Conservation (phyloP, 2,888 invertebrate species). For the Blastobasis adustella region DNA sequence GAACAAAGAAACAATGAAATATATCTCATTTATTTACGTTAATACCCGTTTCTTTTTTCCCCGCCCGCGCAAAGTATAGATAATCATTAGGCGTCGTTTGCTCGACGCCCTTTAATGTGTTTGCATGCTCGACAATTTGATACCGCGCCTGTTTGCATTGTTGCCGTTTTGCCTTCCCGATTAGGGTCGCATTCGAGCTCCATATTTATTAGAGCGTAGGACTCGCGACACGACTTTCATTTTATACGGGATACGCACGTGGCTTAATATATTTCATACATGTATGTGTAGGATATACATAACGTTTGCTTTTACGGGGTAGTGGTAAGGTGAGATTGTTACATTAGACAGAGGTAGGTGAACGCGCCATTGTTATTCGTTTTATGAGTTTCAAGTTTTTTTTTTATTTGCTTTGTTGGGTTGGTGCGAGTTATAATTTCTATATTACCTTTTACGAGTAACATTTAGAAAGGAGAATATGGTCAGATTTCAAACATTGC, state of each 20-base stretch:
- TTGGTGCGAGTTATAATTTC: too few relatives aligned
- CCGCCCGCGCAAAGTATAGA: constrained; percentile 50
- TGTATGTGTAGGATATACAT: constrained; percentile 31
- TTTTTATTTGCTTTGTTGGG: too few relatives aligned
- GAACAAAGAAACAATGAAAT: constrained; percentile 65
- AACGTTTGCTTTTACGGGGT: constrained; percentile 40
- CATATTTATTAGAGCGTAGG: constrained; percentile 68
- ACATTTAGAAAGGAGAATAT: too few relatives aligned
- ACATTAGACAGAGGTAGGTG: background rate
- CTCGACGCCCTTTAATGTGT: constrained; percentile 65
- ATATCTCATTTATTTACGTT: constrained; percentile 60
- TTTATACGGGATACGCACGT: constrained; percentile 54
- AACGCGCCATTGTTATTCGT: too few relatives aligned
- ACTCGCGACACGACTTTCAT: constrained; percentile 65
- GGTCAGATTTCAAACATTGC: too few relatives aligned
- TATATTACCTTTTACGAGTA: too few relatives aligned
- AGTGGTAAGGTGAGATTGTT: constrained; percentile 13
- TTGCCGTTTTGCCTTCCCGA: constrained; percentile 69
- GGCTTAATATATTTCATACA: constrained; percentile 29
- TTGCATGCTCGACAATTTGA: constrained; percentile 68
- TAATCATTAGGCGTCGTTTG: constrained; percentile 64
- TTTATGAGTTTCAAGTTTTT: too few relatives aligned
- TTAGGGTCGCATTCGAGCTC: constrained; percentile 68
- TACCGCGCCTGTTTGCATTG: constrained; percentile 68
- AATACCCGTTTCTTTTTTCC: constrained; percentile 42